Conservation (phyloP, 92 coral and sea anemone species). For the Palythoa caribaeorum region DNA sequence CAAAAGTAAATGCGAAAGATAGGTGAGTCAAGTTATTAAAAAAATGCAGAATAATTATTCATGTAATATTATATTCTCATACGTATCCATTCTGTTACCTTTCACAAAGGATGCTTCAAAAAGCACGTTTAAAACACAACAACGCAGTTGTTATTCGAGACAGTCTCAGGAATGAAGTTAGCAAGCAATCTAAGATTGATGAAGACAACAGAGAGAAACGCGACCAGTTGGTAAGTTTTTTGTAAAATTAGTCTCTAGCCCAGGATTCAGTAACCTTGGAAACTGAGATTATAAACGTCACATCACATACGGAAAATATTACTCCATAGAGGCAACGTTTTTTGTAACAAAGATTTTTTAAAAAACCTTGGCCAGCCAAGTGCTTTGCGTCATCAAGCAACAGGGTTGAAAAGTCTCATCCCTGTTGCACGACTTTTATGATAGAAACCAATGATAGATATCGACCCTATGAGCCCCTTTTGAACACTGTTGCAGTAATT, state of each 20-base stretch:
- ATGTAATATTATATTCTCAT: neutral
- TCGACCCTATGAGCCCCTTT: no score
- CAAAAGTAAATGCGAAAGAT: conserved; percentile 99
- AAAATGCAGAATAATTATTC: neutral
- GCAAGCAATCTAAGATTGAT: conserved; percentile 84
- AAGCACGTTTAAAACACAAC: conserved; percentile 90
- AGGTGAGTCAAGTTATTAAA: conserved; percentile 64
- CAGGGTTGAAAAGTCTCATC: no score
- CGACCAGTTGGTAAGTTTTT: conserved; percentile 78
- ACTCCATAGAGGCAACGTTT: neutral
- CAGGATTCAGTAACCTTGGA: no score
- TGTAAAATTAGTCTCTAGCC: no score
- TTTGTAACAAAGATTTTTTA: neutral
- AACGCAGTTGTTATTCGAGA: conserved; percentile 98
- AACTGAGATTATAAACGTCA: no score
- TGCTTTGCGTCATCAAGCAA: no score
- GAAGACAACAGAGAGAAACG: conserved; percentile 94
- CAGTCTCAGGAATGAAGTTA: conserved; percentile 93
- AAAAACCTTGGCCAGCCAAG: no score
- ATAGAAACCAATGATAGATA: no score
- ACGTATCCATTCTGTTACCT: neutral
- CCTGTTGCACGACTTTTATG: no score
- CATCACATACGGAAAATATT: no score
- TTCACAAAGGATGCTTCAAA: conserved; percentile 81
- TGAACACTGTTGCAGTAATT: no score